Base-by-base conservation (phyloP, 2,113 vertebrate genomes). In the Ammodytes marinus region DNA sequence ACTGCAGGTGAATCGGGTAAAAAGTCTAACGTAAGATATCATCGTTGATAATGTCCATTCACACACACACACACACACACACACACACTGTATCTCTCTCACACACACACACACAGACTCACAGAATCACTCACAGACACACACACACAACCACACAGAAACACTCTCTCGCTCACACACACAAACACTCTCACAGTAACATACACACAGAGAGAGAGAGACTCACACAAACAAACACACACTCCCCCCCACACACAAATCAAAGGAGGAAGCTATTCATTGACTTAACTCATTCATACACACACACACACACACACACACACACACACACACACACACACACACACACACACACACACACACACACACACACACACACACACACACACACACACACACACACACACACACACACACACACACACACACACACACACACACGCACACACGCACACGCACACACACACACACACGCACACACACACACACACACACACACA, bases 231-330 rank as follows among this genome's bases (percentile, higher is more conserved):
- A 27, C 27, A n/a, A n/a, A n/a, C 73, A 71, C 57, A n/a, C 52
- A 8, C 72, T 50, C 40, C n/a, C n/a, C n/a, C n/a, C 55, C 66
- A 74, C 64, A 13, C 35, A 52, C 72, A 89, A 77, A 60, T 49
- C 60, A 11, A 47, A 12, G 54, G 19, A 61, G 53, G 75, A 9
- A 47, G 27, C 42, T 70, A 85, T 49, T 74, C 55, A 86, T 72
- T 73, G 67, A 86, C 74, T 68, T 19, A 46, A 57, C 61, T 72
- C 10, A 46, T 82, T 76, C 75, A 70, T 42, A 43, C n/a, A 57
- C 61, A 69, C 10, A 46, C 80, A 74, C 75, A 70, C 37, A 43
- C n/a, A 3, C 58, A 27, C 27, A 27, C 27, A 27, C 27, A 27
- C 27, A 27, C 27, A 27, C 1, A 1, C 1, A n/a, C 52, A 17